Evolutionary conservation across 2,113 vertebrate species (phyloP).

Genomic region (Peromyscus leucopus): DNA sequence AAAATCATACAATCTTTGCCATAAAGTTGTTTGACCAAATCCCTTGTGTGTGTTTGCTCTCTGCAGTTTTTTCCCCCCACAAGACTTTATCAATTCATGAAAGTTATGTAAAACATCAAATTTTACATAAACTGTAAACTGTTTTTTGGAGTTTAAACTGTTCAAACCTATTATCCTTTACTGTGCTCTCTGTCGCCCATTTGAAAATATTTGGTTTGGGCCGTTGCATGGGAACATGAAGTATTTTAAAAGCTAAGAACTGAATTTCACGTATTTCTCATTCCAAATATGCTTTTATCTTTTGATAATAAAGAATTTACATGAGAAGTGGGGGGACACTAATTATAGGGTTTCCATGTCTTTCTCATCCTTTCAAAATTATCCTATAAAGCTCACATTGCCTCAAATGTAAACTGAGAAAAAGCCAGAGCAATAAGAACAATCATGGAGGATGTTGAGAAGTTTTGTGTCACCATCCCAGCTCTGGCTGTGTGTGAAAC

Average conservation of each 20-base stretch:
- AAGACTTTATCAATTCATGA: conserved; percentile 76
- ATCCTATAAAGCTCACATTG: neutral
- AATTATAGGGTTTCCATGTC: neutral
- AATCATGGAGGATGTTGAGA: neutral
- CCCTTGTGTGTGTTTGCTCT: conserved; percentile 79
- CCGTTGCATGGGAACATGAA: conserved; percentile 29
- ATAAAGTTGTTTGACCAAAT: conserved; percentile 85
- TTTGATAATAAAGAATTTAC: neutral
- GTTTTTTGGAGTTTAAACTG: conserved; percentile 76
- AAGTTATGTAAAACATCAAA: conserved; percentile 88
- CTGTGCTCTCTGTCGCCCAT: conserved; percentile 55
- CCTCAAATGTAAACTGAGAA: neutral
- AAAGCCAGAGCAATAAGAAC: neutral
- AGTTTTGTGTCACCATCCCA: neutral
- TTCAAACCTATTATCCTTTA: conserved; percentile 70
- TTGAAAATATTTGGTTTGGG: neutral
- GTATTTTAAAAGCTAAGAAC: neutral
- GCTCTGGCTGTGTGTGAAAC: neutral
- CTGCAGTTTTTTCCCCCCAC: conserved; percentile 65
- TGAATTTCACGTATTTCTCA: neutral
- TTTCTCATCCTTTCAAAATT: conserved; percentile 21
- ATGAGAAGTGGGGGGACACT: neutral
- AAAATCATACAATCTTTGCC: conserved; percentile 85
- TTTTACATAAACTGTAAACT: conserved; percentile 80
- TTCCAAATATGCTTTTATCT: conserved; percentile 18